Evolutionary conservation across 2,797 vertebrate genomes (phyloP), one percentile per base, ranked within the genome.

Genomic region (Poliocrania exsul): DNA sequence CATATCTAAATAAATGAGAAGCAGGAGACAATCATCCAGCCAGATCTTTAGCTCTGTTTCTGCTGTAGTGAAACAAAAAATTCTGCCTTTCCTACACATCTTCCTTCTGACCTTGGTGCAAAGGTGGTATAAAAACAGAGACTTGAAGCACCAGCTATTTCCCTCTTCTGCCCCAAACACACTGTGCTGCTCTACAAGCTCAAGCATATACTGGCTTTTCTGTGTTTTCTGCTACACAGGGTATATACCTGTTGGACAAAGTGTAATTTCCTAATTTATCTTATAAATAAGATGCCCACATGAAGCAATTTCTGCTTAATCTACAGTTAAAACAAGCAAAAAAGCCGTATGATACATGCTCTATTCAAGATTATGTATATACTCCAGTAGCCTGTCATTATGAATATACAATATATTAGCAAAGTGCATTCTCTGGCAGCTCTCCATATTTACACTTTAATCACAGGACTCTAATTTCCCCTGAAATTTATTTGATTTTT

Each of bases 401-500:
- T 81, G 67, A 96, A 49, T 84, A 42, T 84, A 69, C 72, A 86
- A 92, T 94, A 50, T 75, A 91, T 96, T 86, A 92, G 84, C 82
- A 79, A 95, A 96, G 92, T 95, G 72, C 77, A 91, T 97, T 96
- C 71, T 84, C 86, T 95, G 92, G 93, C 94, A 95, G 82, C 66
- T 96, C 71, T 95, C 91, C 70, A 91, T 90, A 93, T 95, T 96
- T 95, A 65, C 86, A 51, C 82, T 97, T 97, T 96, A 97, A 96
- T 97, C 92, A 92, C 81, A 97, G 81, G 82, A 79, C 65, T 90
- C 58, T 96, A 77, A 72, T 97, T 97, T 96, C 72, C 81, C 58
- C 74, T 64, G 88, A 96, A 96, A 89, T 95, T 95, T 97, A 96
- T 97, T 97, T 97, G 91, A 91, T 77, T 97, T 97, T 96, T 77